Evolutionary conservation across 2,113 vertebrate species (phyloP), one percentile per base, ranked within the genome.

Genomic region (Rhinolophus sinicus): DNA sequence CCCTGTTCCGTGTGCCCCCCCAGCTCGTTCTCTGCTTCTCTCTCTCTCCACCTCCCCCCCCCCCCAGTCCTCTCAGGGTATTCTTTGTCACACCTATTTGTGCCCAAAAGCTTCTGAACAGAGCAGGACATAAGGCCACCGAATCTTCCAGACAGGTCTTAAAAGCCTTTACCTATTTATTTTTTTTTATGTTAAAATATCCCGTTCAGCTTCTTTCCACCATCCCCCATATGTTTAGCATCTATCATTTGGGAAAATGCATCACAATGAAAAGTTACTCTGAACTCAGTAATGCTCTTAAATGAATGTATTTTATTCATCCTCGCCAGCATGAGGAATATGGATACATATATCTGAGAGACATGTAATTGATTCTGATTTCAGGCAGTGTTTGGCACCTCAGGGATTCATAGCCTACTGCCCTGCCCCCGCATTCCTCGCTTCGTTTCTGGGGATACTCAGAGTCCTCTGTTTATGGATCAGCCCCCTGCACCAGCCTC

Each of bases 251-350:
- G 93, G 89, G 64, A 64, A 90, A 90, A 84, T 12, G 40, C 72
- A 26, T 80, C 62, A 50, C 54, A 62, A 44, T 95, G 96, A 75
- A 67, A 93, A 95, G 73, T 90, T 84, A 16, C 54, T 54, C 6
- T 19, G 83, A 56, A 73, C 77, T 86, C 56, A 2, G 62, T 8
- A 35, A 65, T 10, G 69, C 60, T 94, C 86, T 91, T 22, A 69
- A 83, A 78, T 64, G 93, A 78, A n/a, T 10, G 12, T 21, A 16
- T 76, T 95, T 76, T 70, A 60, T 58, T 88, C 72, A 22, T 77
- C 77, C 73, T 24, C 6, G 2, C 26, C 86, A 47, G 89, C 44
- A 0, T 11, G 15, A n/a, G 82, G 60, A 40, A 62, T 16, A 8
- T 28, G 2, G 24, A n/a, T 4, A 16, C 50, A 40, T 30, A 21